Evolutionary conservation across 1,140 invertebrate genomes (phyloP), one percentile per base, ranked within the genome.

Genomic region (Delia radicum): DNA sequence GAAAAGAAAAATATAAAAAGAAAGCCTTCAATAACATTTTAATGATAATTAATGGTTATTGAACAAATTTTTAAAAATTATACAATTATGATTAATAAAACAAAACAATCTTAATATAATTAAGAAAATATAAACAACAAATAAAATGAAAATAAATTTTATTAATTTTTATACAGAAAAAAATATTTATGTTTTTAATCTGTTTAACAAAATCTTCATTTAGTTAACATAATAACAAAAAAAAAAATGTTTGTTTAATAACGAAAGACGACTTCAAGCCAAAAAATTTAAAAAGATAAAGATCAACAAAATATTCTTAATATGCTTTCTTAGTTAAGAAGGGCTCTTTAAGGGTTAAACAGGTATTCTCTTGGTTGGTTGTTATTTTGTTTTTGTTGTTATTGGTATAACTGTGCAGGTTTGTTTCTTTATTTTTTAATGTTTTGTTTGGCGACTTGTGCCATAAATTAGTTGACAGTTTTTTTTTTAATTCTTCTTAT

Each of bases 391-490:
- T 78, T 75, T 76, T 71, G 67, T 75, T 73, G n/a, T 62, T 72
- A 18, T 13, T 63, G 75, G 55, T 77, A 33, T 73, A 76, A 75
- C 69, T 76, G 79, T 75, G n/a, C n/a, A 21, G 28, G 28, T 67
- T 75, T 69, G 63, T 31, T 73, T 37, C 48, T 73, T 12, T 46
- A n/a, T 73, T 73, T 75, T 75, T 71, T 71, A 67, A 71, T 75
- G 74, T 71, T 71, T 72, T 73, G 62, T 72, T 82, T 84, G 81
- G 79, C 81, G 81, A 81, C 83, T 84, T 84, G 81, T 81, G 82
- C 82, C 82, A 84, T 84, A 84, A 84, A 84, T 84, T 84, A 84
- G 83, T 84, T 84, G 84, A 77, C 76, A 74, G 63, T 77, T 76
- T 71, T 71, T 61, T 61, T 61, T 65, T 55, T 33, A n/a, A 21